Conservation (phyloP, 2,797 vertebrate species). For the Cottoperca gobio region DNA sequence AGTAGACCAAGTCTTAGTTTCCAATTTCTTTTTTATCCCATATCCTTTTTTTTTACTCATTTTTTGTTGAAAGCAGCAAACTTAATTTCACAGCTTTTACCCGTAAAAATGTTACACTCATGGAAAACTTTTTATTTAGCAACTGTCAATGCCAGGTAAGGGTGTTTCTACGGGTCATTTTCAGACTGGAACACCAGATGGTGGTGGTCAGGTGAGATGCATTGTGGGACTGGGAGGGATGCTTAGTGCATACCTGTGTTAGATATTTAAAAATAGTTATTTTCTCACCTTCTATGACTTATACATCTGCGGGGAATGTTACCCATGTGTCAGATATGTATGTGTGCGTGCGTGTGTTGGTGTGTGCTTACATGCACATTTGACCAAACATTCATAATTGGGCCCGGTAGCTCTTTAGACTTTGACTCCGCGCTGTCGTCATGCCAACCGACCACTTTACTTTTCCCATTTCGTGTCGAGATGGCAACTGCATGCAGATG, state of each 20-base stretch:
- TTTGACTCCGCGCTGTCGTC: constrained; percentile 70
- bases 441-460: constrained; percentile 76
- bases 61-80: constrained; percentile 21
- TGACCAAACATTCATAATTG: constrained; percentile 77
- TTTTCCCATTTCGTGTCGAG: constrained; percentile 74
- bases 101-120: constrained; percentile 10
- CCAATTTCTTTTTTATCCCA: neutral
- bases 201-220: constrained; percentile 58
- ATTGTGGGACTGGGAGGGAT: constrained; percentile 54
- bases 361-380: constrained; percentile 57
- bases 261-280: constrained; percentile 40
- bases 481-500: constrained; percentile 70
- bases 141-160: constrained; percentile 50
- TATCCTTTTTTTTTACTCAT: neutral
- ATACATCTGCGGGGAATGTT: constrained; percentile 43
- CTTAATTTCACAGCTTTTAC: constrained; percentile 39
- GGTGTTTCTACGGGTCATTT: constrained; percentile 52
- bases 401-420: constrained; percentile 69
- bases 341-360: constrained; percentile 17
- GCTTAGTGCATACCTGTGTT: constrained; percentile 38
- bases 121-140: constrained; percentile 23
- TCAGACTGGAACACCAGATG: constrained; percentile 45
- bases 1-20: constrained; percentile 42
- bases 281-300: constrained; percentile 62
- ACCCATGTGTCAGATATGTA: constrained; percentile 8